Base-by-base conservation (phyloP, 2,888 invertebrate species). In the Metellina segmentata region DNA sequence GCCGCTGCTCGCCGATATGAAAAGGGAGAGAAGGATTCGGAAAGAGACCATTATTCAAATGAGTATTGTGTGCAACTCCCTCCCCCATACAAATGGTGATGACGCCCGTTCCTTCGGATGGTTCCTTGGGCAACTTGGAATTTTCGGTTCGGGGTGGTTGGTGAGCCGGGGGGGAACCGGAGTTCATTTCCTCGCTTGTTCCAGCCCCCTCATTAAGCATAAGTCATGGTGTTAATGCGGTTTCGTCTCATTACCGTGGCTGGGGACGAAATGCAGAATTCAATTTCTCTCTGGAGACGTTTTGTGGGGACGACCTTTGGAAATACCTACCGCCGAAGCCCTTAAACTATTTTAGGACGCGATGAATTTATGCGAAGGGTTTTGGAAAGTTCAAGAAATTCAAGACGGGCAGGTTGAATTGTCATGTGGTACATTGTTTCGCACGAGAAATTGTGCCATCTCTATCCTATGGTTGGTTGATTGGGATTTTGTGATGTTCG, bases 201-300 rank as follows among this genome's bases (percentile, higher is more conserved):
- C 88, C 71, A 71, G 52, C 61, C 61, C 61, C 61, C 81, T 88
- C 81, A 81, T 88, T 88, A 88, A 81, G 88, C 81, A 88, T 88
- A 88, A 88, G 88, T 88, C 88, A 81, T 49, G 81, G 88, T 88
- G 88, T 88, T 88, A 88, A 88, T 88, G 81, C 81, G 88, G 88
- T 81, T 71, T 34, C 34, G 34, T 34, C 34, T 34, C 34, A 34
- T 34, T 34, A 34, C 34, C 34, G 34, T 34, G 34, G 34, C 34
- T 34, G 34, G 4, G 34, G 34, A 34, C 34, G 34, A 34, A 34
- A 34, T 34, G 34, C 34, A 34, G 34, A 34, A 34, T 34, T 34
- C 34, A 34, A 34, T 34, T 34, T 34, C 34, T 34, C 34, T 34
- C 34, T 34, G 34, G 34, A 34, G 34, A 34, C 34, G 34, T 34